phyloP scores from a whole-genome alignment of 2,888 invertebrate species.

The Adela reaumurella region DNA sequence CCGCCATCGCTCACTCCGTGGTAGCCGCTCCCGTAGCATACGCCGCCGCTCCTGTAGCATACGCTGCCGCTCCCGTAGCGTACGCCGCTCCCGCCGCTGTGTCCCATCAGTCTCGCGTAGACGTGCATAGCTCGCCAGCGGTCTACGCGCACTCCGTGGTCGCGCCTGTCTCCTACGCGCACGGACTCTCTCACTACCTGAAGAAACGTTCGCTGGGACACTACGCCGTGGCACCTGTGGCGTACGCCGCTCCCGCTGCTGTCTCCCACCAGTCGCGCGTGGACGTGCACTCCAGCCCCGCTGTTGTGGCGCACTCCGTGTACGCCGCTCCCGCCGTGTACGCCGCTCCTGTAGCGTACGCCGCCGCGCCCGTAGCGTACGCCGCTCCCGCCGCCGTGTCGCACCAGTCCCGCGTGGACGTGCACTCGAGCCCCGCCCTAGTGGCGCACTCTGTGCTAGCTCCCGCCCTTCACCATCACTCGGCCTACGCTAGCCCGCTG shows the following conservation, averaged over 20 bases:
- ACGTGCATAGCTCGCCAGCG: conserved; percentile 28
- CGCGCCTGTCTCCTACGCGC: conserved; percentile 16
- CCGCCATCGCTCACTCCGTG: conserved; percentile 21
- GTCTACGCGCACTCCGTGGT: background rate
- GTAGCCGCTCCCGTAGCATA: background rate
- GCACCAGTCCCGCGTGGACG: conserved; percentile 28
- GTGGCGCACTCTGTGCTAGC: conserved; percentile 15
- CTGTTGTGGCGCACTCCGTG: conserved; percentile 20
- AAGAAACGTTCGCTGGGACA: conserved; percentile 27
- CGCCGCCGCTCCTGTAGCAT: conserved; percentile 2
- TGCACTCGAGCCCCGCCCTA: conserved; percentile 26
- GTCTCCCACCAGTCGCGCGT: conserved; percentile 46
- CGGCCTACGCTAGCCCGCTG: conserved; percentile 7
- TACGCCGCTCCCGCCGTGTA: background rate
- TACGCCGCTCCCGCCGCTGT: conserved; percentile 23
- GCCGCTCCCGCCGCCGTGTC: conserved; percentile 25
- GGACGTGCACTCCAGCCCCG: conserved; percentile 28
- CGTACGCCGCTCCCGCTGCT: conserved; percentile 36
- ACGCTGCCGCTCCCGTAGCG: conserved; percentile 15
- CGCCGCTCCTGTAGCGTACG: conserved; percentile 7
- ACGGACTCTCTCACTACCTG: conserved; percentile 21
- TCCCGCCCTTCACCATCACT: conserved; percentile 13
- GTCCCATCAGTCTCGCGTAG: conserved; percentile 27
- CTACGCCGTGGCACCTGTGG: conserved; percentile 19
- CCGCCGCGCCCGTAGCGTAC: conserved; percentile 14